phyloP scores from a whole-genome alignment of 2,797 vertebrate genomes.

The Nyctibius grandis region DNA sequence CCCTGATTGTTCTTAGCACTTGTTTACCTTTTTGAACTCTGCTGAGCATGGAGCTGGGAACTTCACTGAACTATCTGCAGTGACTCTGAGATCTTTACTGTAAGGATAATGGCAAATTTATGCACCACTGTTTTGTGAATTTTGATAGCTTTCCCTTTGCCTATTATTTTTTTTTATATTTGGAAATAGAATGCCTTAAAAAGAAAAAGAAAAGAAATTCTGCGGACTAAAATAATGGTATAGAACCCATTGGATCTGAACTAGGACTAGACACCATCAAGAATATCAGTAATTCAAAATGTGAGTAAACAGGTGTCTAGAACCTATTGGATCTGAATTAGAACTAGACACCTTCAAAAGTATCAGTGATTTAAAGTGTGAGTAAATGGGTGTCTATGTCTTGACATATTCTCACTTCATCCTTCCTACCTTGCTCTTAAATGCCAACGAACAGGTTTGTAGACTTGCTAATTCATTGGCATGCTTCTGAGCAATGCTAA shows the following conservation, averaged over 20 bases:
- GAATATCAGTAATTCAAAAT: background rate
- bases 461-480: conserved; percentile 3
- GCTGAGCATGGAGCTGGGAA: background rate
- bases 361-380: background rate
- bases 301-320: background rate
- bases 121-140: background rate
- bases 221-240: background rate
- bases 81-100: background rate
- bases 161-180: background rate
- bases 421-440: background rate
- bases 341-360: background rate
- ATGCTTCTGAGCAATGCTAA: conserved; percentile 11
- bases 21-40: background rate
- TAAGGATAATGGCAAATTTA: background rate
- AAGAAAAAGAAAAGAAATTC: background rate
- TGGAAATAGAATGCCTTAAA: background rate
- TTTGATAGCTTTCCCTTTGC: background rate
- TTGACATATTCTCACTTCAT: background rate
- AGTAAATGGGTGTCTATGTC: background rate
- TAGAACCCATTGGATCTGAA: background rate
- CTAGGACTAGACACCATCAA: background rate
- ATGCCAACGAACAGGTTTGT: background rate
- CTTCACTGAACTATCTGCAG: background rate
- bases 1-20: background rate
- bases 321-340: background rate